Base-by-base conservation (phyloP, 2,888 invertebrate species). In the Epinotia ramella region DNA sequence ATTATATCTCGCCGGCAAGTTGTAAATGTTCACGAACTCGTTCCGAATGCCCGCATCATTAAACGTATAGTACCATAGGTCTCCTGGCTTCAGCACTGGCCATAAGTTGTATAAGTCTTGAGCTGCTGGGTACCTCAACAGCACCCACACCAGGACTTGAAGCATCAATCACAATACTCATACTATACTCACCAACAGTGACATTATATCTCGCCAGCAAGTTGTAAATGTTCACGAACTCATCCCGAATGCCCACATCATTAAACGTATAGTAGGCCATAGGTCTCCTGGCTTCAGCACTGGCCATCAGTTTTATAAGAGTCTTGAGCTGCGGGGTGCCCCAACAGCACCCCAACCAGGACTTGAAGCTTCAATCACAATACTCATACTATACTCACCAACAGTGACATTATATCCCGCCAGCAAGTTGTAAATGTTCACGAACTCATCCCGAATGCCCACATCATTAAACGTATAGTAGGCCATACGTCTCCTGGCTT, bases 261-360 rank as follows among this genome's bases (percentile, higher is more conserved):
- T 96, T 96, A 88, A 98, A 99, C 0, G 98, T 98, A 87, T 96
- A 98, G 88, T 98, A 98, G n/a, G n/a, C 97, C 81, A 98, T 86
- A 33, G 97, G 96, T 20, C 98, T 92, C 20, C 94, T 81, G 0
- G 94, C 91, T 9, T 90, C 84, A 0, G 94, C 90, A n/a, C n/a
- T n/a, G n/a, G n/a, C n/a, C n/a, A n/a, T n/a, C n/a, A n/a, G n/a
- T n/a, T n/a, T n/a, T n/a, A n/a, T n/a, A n/a, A n/a, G 87, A 0
- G n/a, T n/a, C n/a, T n/a, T n/a, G n/a, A n/a, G n/a, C n/a, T n/a
- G n/a, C n/a, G n/a, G n/a, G n/a, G n/a, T n/a, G n/a, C n/a, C n/a
- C n/a, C n/a, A n/a, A n/a, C n/a, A n/a, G n/a, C n/a, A n/a, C n/a
- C n/a, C n/a, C n/a, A n/a, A n/a, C n/a, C n/a, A n/a, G n/a, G n/a